A percentile compares a stretch with the other conserved stretches of the same genome.
Evolutionary conservation across 2,113 vertebrate species (phyloP).

Genomic region (Bungarus multicinctus): DNA sequence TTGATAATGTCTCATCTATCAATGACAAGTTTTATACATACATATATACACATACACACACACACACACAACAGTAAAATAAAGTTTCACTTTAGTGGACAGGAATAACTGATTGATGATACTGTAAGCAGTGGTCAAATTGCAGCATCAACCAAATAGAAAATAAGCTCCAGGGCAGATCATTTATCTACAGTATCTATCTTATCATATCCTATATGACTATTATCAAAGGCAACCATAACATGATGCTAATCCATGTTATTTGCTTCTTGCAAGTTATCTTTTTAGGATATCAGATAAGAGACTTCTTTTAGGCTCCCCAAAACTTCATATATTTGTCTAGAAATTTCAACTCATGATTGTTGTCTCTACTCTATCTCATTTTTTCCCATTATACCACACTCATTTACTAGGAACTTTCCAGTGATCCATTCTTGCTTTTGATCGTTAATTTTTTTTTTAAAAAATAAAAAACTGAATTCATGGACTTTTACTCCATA

Average conservation of each 20-base stretch:
- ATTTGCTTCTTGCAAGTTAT: not conserved
- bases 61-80: conserved; percentile 30
- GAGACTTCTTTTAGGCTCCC: not conserved
- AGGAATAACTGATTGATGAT: conserved; percentile 33
- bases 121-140: conserved; percentile 16
- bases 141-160: not conserved
- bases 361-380: not conserved
- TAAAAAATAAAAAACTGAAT: not conserved
- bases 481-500: not conserved
- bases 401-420: not conserved
- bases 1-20: conserved; percentile 25
- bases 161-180: not conserved
- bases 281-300: not conserved
- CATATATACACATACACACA: no score
- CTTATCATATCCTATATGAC: not conserved
- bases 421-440: not conserved
- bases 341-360: not conserved
- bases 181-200: not conserved
- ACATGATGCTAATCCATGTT: not conserved
- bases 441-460: not conserved
- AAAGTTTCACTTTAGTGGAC: conserved; percentile 35
- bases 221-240: not conserved
- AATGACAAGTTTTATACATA: not conserved
- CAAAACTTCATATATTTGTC: not conserved
- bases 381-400: not conserved